phyloP scores from a whole-genome alignment of 2,888 invertebrate genomes.

The Andricus quercusramuli region DNA sequence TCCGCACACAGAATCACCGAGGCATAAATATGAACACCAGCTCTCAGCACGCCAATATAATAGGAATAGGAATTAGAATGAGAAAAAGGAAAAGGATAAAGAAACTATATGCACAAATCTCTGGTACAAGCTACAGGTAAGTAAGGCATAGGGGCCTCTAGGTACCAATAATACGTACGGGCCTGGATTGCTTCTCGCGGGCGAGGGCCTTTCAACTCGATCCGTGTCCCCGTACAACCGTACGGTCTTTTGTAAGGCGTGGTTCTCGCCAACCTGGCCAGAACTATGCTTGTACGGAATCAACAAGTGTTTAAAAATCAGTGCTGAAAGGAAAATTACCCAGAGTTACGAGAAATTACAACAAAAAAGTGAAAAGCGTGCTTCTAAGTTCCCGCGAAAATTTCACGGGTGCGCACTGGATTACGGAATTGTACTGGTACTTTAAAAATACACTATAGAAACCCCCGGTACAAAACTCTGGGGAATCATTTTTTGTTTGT shows the following conservation, averaged over 20 bases:
- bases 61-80: neutral
- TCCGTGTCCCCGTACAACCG: constrained; percentile 64
- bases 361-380: constrained; percentile 38
- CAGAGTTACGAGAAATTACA: neutral
- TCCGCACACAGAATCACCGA: neutral
- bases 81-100: neutral
- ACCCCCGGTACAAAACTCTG: neutral
- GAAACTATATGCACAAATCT: too few relatives aligned
- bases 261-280: constrained; percentile 68
- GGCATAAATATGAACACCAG: neutral
- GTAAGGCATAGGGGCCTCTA: constrained; percentile 47
- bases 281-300: constrained; percentile 66
- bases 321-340: constrained; percentile 13
- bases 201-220: constrained; percentile 70
- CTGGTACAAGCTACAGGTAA: neutral
- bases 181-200: constrained; percentile 69
- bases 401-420: constrained; percentile 42
- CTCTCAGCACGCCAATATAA: neutral
- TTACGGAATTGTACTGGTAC: neutral
- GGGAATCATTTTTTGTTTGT: neutral
- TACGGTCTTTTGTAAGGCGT: constrained; percentile 74
- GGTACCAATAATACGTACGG: constrained; percentile 58
- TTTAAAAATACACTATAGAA: neutral
- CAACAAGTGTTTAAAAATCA: constrained; percentile 65
- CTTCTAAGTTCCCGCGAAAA: constrained; percentile 42